A percentile compares a stretch with the other conserved stretches of the same genome.
Evolutionary conservation across 2,888 invertebrate species (phyloP).

Genomic region (Harpalus rufipes): DNA sequence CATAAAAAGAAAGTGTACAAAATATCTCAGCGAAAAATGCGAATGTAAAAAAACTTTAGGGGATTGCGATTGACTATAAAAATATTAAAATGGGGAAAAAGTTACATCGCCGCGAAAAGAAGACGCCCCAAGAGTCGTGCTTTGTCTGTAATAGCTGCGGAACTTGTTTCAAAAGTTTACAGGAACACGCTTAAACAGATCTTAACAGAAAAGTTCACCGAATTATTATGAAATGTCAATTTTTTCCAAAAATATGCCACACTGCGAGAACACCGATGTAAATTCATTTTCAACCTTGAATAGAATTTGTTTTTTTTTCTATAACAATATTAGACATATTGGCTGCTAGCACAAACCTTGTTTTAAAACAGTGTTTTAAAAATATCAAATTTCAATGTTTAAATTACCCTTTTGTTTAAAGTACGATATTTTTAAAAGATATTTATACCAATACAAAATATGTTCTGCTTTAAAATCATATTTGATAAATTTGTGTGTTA

Average conservation of each 20-base stretch:
- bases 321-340: no score
- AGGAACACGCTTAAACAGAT: slow-evolving; percentile 55
- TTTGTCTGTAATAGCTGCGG: slow-evolving; percentile 55
- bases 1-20: slow-evolving; percentile 63
- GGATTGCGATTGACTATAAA: slow-evolving; percentile 66
- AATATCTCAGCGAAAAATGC: slow-evolving; percentile 55
- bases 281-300: no score
- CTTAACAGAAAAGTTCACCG: slow-evolving; percentile 58
- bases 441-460: no score
- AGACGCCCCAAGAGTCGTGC: slow-evolving; percentile 56
- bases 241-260: neutral
- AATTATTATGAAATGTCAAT: slow-evolving; percentile 55
- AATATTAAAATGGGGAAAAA: slow-evolving; percentile 65
- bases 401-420: no score
- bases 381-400: no score
- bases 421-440: no score
- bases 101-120: slow-evolving; percentile 50
- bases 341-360: no score
- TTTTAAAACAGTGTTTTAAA: no score
- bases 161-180: slow-evolving; percentile 64
- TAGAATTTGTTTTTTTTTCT: no score
- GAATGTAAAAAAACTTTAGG: slow-evolving; percentile 62
- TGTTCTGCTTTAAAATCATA: no score
- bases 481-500: no score
- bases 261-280: neutral